Evolutionary conservation across 2,797 vertebrate genomes (phyloP), one percentile per base, ranked within the genome.

Genomic region (Mormyrus hasselquistii): DNA sequence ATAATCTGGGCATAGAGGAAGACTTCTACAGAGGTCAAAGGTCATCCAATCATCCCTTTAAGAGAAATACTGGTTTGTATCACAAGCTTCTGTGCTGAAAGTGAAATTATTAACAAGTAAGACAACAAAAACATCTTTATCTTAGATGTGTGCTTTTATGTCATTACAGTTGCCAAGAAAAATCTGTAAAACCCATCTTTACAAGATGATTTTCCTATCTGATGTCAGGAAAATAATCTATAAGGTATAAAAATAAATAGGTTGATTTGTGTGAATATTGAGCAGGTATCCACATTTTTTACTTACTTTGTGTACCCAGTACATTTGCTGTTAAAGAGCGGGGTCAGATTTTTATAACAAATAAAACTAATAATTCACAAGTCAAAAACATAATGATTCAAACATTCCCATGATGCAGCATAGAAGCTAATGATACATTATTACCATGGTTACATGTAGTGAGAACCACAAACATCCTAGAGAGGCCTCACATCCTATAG

Each of bases 21-120:
- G 96, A 96, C 95, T 96, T 96, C 95, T 95, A 95, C 94, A 96
- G 96, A 96, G 95, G 95, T 96, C 94, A 96, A 94, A 95, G 92
- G 91, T 95, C 93, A 92, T 92, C 92, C 93, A 91, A 94, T 93
- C 91, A 94, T 95, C 95, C 95, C 95, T 95, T 95, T 95, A 94
- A 95, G 94, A 96, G 94, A 96, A 96, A 95, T 92, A 95, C 90
- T 89, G 89, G 87, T 94, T 95, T 92, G 91, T 89, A 91, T 92
- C 62, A 83, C 2, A 53, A 94, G 92, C 90, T 91, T 92, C 41
- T 90, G 93, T 91, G 92, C 93, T 93, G 93, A 93, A 93, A 92
- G 91, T 90, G 22, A 90, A 92, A 94, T 90, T 52, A 89, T 89
- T 89, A 88, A 93, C 91, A 93, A 91, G 89, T 55, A 90, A 94